Conservation (phyloP, 2,888 invertebrate species). For the Lutraria lutraria region DNA sequence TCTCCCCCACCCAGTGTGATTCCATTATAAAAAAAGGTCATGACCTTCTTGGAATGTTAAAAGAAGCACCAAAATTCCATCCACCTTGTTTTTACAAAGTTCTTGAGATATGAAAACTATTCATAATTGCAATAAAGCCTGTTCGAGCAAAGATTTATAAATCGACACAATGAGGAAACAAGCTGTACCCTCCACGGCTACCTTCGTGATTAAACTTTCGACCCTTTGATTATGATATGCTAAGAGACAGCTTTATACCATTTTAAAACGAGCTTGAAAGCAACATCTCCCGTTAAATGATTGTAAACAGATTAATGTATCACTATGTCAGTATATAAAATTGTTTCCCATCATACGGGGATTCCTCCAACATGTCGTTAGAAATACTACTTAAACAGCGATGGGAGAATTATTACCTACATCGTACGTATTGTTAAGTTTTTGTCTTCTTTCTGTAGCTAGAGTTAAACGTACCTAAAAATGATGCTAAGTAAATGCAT, state of each 20-base stretch:
- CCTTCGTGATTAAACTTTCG: slow-evolving; percentile 39
- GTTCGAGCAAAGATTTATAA: slow-evolving; percentile 37
- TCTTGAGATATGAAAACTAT: slow-evolving; percentile 20
- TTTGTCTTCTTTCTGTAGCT: no score
- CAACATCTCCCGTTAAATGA: neutral
- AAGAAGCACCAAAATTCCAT: slow-evolving; percentile 11
- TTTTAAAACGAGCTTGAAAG: slow-evolving; percentile 12
- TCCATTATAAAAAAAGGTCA: slow-evolving; percentile 20
- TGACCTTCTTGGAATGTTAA: slow-evolving; percentile 31
- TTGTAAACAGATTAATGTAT: neutral
- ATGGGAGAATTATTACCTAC: neutral
- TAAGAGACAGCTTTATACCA: slow-evolving; percentile 14
- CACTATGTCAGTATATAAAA: neutral
- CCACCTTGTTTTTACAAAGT: slow-evolving; percentile 26
- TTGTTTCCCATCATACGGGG: neutral
- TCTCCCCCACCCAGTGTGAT: neutral
- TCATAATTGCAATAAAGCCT: slow-evolving; percentile 46
- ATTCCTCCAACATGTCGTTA: neutral
- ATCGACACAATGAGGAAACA: slow-evolving; percentile 29
- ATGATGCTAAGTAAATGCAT: no score
- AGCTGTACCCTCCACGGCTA: neutral
- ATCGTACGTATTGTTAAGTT: neutral
- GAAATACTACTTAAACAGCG: neutral
- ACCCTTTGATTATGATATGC: slow-evolving; percentile 29
- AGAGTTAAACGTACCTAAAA: no score